Percentiles rank a stretch among this genome's conserved stretches.
Conservation (phyloP, 35 echinoderm and acorn worm genomes). For the Apostichopus parvimensis region DNA sequence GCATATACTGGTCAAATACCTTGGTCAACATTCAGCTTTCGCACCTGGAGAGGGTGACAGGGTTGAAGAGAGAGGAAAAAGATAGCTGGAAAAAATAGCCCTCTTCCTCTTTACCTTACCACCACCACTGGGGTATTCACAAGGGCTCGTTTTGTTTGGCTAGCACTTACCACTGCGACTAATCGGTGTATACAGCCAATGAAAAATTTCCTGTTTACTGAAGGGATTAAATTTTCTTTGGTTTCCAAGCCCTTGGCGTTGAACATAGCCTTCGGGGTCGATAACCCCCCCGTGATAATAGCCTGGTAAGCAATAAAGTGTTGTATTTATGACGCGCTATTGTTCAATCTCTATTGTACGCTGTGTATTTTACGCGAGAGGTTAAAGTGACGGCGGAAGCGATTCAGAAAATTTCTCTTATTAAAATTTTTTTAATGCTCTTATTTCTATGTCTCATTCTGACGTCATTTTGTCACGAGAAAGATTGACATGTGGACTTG, state of each 20-base stretch:
- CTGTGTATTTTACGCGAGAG: constrained; percentile 6
- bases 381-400: constrained; percentile 47
- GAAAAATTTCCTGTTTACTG: constrained; percentile 56
- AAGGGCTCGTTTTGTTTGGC: constrained; percentile 46
- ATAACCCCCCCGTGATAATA: constrained; percentile 18
- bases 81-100: neutral
- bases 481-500: constrained; percentile 1
- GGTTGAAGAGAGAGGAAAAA: neutral
- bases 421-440: constrained; percentile 1
- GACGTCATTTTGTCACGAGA: constrained; percentile 28
- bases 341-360: constrained; percentile 17
- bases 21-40: neutral
- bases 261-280: constrained; percentile 50
- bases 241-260: constrained; percentile 35
- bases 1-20: constrained; percentile 7
- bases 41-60: neutral
- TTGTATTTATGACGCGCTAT: constrained; percentile 37
- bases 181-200: constrained; percentile 37
- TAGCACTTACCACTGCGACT: constrained; percentile 40
- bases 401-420: constrained; percentile 8
- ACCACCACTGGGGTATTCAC: constrained; percentile 18
- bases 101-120: neutral
- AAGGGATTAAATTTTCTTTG: constrained; percentile 34
- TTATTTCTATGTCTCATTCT: constrained; percentile 4
- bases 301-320: neutral